These are phyloP conservation scores for Hydrolagus colliei DNA, from an alignment of 2,797 vertebrate genomes.

Conservation along the genomic window DNA sequence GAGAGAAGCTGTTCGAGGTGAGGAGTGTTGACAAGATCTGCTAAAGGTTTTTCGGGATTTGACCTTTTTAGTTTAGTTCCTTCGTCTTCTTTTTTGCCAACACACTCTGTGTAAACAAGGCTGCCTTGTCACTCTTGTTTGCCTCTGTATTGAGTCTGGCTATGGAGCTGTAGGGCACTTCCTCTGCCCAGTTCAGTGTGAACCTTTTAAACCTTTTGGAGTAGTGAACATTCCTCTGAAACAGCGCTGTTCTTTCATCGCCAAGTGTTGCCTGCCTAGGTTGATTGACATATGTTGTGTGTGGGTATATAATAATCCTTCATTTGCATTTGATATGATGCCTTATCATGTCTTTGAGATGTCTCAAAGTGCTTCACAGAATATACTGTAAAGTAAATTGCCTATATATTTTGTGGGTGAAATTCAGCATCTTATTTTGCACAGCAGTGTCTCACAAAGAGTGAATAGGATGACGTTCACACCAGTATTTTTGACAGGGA, in stretches of 20 bases:
- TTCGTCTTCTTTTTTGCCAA: neutral
- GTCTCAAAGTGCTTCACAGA: no score
- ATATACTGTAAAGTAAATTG: no score
- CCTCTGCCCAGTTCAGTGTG: neutral
- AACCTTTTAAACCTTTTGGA: conserved; percentile 11
- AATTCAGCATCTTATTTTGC: no score
- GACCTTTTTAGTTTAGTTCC: no score
- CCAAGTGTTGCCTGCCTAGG: neutral
- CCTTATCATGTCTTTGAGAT: no score
- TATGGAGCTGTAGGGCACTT: neutral
- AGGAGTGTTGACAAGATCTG: neutral
- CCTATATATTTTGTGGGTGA: no score
- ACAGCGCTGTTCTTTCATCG: neutral
- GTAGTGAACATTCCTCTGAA: neutral
- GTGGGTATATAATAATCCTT: neutral
- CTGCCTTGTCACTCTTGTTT: neutral
- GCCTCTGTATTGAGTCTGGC: conserved; percentile 17
- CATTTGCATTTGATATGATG: no score
- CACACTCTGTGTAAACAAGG: neutral
- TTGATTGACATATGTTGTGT: conserved; percentile 12
- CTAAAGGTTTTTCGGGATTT: neutral
- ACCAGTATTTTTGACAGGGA: no score
- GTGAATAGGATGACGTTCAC: no score
- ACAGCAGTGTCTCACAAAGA: no score
- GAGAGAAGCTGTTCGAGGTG: neutral